phyloP scores from a whole-genome alignment of 2,113 vertebrate species.

The Rhineura floridana region DNA sequence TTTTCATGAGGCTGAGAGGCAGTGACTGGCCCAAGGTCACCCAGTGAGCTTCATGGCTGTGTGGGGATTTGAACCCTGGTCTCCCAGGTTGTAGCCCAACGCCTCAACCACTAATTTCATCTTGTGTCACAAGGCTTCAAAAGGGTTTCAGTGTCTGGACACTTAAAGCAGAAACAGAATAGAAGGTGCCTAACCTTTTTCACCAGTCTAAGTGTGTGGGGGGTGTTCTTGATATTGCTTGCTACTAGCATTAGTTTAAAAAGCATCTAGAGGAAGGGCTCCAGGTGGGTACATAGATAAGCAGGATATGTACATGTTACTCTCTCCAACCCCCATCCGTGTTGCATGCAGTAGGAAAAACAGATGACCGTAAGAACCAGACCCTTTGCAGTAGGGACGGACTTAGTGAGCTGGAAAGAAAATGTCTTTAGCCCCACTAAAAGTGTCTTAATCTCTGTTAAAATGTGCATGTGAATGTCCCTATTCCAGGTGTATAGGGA shows the following conservation, averaged over 20 bases:
- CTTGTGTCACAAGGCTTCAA: constrained; percentile 25
- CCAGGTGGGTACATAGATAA: neutral
- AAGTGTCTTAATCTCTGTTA: neutral
- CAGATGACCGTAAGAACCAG: neutral
- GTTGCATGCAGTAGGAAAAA: constrained; percentile 20
- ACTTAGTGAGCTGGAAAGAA: neutral
- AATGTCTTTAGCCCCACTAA: neutral
- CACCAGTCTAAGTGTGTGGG: neutral
- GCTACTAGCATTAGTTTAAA: neutral
- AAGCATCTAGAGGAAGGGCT: neutral
- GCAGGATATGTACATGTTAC: neutral
- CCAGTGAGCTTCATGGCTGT: no score
- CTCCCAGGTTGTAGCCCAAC: no score
- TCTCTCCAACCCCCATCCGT: rapidly evolving
- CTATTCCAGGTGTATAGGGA: no score
- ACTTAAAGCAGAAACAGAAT: neutral
- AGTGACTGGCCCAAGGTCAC: no score
- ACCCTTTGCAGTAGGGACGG: neutral
- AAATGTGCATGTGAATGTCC: no score
- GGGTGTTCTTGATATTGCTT: constrained; percentile 15
- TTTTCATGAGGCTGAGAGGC: no score
- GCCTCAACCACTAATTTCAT: no score
- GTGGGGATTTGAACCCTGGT: no score
- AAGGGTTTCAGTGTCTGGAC: neutral
- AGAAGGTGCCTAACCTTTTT: neutral